phyloP scores from a whole-genome alignment of 2,797 vertebrate genomes.

The Triplophysa yarkandensis region DNA sequence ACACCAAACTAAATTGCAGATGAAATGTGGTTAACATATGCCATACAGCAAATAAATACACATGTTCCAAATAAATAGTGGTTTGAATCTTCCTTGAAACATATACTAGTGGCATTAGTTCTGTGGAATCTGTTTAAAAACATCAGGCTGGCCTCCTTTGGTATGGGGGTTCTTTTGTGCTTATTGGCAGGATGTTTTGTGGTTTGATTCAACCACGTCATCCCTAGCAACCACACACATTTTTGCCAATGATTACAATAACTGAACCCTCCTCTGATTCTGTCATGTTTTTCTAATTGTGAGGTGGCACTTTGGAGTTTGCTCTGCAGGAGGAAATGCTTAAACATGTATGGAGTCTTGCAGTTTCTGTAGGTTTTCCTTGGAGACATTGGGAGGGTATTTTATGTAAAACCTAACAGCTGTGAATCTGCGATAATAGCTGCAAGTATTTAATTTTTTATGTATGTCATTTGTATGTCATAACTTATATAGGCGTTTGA shows the following conservation, averaged over 20 bases:
- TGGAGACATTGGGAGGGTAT: neutral
- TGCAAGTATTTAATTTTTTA: too few species aligned
- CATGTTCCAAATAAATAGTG: conserved; percentile 33
- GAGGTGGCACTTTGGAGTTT: conserved; percentile 10
- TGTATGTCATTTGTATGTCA: too few species aligned
- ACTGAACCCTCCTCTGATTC: conserved; percentile 33
- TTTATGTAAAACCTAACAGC: conserved; percentile 24
- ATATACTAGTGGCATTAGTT: conserved; percentile 13
- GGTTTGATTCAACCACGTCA: conserved; percentile 31
- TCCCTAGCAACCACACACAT: conserved; percentile 30
- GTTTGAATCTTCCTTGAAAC: conserved; percentile 32
- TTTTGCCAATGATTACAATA: conserved; percentile 43
- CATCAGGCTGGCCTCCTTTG: conserved; percentile 8
- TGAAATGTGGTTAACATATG: conserved; percentile 7
- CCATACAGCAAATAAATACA: conserved; percentile 17
- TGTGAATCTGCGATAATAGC: too few species aligned
- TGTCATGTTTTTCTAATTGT: conserved; percentile 30
- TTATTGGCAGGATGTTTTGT: conserved; percentile 45
- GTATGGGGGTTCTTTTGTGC: conserved; percentile 33
- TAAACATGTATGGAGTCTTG: conserved; percentile 17
- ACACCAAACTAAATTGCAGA: conserved; percentile 14
- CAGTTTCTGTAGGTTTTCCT: neutral
- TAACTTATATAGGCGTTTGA: too few species aligned
- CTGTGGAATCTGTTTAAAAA: conserved; percentile 19
- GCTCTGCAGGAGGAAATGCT: conserved; percentile 13